Base-by-base conservation (phyloP, 2,797 vertebrate genomes). In the Borostomias antarcticus region DNA sequence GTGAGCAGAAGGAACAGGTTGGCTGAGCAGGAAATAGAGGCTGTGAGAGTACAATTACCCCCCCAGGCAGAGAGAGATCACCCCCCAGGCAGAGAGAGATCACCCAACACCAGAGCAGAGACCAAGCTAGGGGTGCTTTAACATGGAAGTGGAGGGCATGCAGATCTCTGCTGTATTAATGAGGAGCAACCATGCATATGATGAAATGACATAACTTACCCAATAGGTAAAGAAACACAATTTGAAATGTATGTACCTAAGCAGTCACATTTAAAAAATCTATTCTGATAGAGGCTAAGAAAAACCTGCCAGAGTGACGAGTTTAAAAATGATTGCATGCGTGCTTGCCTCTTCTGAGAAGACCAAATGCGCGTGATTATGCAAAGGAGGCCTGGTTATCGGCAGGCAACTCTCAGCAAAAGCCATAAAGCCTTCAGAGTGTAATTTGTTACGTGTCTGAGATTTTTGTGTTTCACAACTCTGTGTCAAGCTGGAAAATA, bases 81-180 rank as follows among this genome's bases (percentile, higher is more conserved):
- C n/a, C 40, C n/a, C 15, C 40, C 40, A n/a, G 40, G 40, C 40
- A 45, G 40, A 17, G 5, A 45, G 40, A 45, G 37, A 40, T 13
- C 37, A 17, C n/a, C n/a, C n/a, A 8, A 25, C n/a, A 5, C 9
- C 21, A 21, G 10, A 21, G 47, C 19, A 50, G 21, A 50, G 30
- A 17, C 17, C 29, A 56, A 10, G 47, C 10, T 17, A 28, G 13
- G 48, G 21, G 23, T n/a, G n/a, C 13, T 17, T 25, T 25, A 51
- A 21, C 53, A 56, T 45, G n/a, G n/a, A n/a, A n/a, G n/a, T n/a
- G 23, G 23, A 15, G 57, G 33, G 25, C 57, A 59, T 59, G 57
- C 33, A 58, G 33, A 21, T 37, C 13, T 40, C 33, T 17, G 35
- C n/a, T 25, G 28, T 56, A 30, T 28, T 59, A 10, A 19, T 25